phyloP scores from a whole-genome alignment of 1,140 invertebrate species.

The Drosophila novamexicana region DNA sequence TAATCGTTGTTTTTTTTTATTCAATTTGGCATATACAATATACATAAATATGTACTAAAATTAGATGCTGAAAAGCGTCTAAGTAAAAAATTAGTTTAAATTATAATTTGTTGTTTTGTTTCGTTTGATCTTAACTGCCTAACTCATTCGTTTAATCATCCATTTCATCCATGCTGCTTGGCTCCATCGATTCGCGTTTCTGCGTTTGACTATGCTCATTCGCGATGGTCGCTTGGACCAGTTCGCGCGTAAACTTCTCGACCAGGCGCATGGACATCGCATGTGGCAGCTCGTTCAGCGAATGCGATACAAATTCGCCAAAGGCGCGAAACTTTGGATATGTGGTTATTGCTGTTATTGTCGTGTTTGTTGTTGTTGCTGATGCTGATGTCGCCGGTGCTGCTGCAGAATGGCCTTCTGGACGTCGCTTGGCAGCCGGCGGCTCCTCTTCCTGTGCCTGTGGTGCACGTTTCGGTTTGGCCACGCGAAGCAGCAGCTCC shows the following conservation, averaged over 20 bases:
- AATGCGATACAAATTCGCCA: conserved; percentile 76
- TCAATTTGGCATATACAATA: conserved; percentile 8
- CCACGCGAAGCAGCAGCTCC: conserved; percentile 36
- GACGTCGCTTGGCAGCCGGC: conserved; percentile 19
- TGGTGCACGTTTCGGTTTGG: conserved; percentile 29
- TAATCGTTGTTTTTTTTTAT: conserved; percentile 31
- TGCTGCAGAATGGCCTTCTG: neutral
- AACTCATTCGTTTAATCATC: conserved; percentile 36
- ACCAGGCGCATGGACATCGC: conserved; percentile 69
- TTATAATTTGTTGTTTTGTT: conserved; percentile 21
- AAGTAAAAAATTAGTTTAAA: conserved; percentile 18
- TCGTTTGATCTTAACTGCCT: conserved; percentile 28
- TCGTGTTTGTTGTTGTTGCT: conserved; percentile 11
- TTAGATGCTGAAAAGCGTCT: neutral
- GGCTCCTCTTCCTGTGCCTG: conserved; percentile 15
- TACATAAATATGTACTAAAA: neutral
- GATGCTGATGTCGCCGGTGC: conserved; percentile 5
- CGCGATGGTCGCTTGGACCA: conserved; percentile 62
- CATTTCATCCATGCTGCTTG: conserved; percentile 34
- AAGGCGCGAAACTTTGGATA: conserved; percentile 79
- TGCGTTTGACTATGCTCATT: conserved; percentile 8
- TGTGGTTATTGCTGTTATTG: conserved; percentile 19
- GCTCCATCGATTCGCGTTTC: conserved; percentile 3
- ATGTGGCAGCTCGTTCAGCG: conserved; percentile 70
- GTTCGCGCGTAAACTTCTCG: conserved; percentile 77